A percentile compares a stretch with the other conserved stretches of the same genome.
These are phyloP conservation scores for Lichenostomus cassidix DNA, from an alignment of 2,113 vertebrate species.

Conservation along the genomic window DNA sequence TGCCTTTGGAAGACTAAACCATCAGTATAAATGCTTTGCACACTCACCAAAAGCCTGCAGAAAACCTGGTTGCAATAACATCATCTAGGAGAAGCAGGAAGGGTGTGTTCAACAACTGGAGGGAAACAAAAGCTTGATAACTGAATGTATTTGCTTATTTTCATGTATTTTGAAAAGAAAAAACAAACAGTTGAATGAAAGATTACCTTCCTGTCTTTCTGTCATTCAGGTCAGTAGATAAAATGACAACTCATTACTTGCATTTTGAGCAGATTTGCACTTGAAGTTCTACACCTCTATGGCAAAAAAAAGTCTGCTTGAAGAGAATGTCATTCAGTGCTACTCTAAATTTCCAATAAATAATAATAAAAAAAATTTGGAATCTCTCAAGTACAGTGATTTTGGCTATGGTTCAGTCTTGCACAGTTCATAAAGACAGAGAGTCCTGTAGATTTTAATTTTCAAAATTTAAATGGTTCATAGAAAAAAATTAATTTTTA, in stretches of 20 bases:
- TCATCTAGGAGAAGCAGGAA: not conserved
- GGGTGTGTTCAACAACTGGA: rapidly evolving
- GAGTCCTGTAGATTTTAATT: not conserved
- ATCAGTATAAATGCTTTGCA: not conserved
- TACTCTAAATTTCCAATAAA: not conserved
- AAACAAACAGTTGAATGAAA: not conserved
- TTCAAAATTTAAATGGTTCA: not conserved
- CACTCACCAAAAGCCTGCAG: not conserved
- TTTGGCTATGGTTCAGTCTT: not conserved
- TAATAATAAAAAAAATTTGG: not conserved
- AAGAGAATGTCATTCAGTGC: not conserved
- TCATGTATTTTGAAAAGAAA: not conserved
- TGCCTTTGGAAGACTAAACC: not conserved
- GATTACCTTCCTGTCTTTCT: not conserved
- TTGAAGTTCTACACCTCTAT: not conserved
- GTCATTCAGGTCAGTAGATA: not conserved
- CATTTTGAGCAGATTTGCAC: not conserved
- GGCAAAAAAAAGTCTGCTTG: not conserved
- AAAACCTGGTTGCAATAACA: not conserved
- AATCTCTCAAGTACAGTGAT: not conserved
- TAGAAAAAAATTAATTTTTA: not conserved
- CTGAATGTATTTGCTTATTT: not conserved
- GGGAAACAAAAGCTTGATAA: not conserved
- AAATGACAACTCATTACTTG: not conserved
- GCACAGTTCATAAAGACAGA: not conserved